These are phyloP conservation scores for Pangasius larnaudii DNA, from an alignment of 2,797 vertebrate species.

Conservation along the genomic window DNA sequence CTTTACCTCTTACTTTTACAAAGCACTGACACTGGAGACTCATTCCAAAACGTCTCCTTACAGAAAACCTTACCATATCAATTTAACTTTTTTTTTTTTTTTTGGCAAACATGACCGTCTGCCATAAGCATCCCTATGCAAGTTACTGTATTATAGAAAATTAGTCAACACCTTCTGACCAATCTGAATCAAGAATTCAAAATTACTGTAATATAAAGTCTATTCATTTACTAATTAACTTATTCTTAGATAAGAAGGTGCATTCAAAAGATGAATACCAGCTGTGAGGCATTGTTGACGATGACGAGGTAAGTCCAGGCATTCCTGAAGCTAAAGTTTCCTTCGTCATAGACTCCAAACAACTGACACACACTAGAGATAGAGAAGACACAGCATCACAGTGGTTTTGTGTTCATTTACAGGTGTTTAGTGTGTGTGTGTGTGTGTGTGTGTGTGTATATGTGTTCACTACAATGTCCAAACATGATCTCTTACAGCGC, in stretches of 20 bases:
- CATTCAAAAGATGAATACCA: constrained; percentile 74
- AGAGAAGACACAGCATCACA: not conserved
- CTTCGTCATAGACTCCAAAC: constrained; percentile 89
- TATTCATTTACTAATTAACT: not conserved
- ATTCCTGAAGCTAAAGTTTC: constrained; percentile 92
- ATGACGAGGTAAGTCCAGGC: constrained; percentile 98
- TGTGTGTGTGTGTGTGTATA: too few relatives aligned
- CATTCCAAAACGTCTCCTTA: not conserved
- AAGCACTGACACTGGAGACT: not conserved
- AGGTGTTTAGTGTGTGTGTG: not conserved
- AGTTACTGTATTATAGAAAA: not conserved
- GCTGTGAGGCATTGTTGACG: constrained; percentile 94
- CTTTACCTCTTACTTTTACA: not conserved
- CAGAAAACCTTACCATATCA: not conserved
- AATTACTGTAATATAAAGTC: not conserved
- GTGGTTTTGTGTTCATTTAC: not conserved
- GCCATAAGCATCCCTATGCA: not conserved
- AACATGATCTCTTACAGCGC: constrained; percentile 84
- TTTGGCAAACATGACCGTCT: not conserved
- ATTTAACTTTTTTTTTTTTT: not conserved
- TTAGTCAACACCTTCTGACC: not conserved
- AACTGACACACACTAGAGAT: constrained; percentile 88
- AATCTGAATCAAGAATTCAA: not conserved
- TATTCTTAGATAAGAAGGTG: not conserved
- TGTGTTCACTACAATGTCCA: not conserved